phyloP scores from a whole-genome alignment of 2,797 vertebrate genomes.

The Lerista edwardsae region DNA sequence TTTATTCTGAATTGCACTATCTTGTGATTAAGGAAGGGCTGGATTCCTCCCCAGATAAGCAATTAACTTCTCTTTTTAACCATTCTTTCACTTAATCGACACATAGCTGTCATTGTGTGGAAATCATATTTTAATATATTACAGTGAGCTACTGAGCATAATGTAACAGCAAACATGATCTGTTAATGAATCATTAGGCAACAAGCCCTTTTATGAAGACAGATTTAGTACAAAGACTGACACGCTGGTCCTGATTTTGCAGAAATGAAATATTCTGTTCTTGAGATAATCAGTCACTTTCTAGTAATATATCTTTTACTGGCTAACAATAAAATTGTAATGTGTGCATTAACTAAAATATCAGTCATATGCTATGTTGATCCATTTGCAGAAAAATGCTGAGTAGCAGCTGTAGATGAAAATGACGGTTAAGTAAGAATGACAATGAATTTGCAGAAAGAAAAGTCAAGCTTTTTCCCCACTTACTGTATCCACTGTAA shows the following conservation, averaged over 20 bases:
- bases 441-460: slow-evolving; percentile 19
- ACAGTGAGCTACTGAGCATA: neutral
- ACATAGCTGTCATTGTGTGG: slow-evolving; percentile 4
- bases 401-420: slow-evolving; percentile 32
- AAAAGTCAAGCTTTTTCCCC: neutral
- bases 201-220: slow-evolving; percentile 1
- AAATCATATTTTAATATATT: neutral
- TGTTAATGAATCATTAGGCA: slow-evolving; percentile 14
- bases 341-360: slow-evolving; percentile 16
- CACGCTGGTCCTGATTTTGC: neutral
- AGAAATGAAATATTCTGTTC: slow-evolving; percentile 3
- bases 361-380: slow-evolving; percentile 13
- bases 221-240: slow-evolving; percentile 11
- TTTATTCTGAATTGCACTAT: neutral
- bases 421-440: neutral
- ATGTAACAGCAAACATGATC: slow-evolving; percentile 15
- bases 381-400: slow-evolving; percentile 44
- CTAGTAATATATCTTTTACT: neutral
- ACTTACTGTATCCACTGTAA: neutral
- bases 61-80: slow-evolving; percentile 3
- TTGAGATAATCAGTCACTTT: slow-evolving; percentile 1
- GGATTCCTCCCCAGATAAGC: slow-evolving; percentile 16
- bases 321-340: slow-evolving; percentile 22
- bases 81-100: slow-evolving; percentile 5
- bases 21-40: neutral